Evolutionary conservation across 2,797 vertebrate genomes (phyloP).

Genomic region (Cryptoblepharus egeriae): DNA sequence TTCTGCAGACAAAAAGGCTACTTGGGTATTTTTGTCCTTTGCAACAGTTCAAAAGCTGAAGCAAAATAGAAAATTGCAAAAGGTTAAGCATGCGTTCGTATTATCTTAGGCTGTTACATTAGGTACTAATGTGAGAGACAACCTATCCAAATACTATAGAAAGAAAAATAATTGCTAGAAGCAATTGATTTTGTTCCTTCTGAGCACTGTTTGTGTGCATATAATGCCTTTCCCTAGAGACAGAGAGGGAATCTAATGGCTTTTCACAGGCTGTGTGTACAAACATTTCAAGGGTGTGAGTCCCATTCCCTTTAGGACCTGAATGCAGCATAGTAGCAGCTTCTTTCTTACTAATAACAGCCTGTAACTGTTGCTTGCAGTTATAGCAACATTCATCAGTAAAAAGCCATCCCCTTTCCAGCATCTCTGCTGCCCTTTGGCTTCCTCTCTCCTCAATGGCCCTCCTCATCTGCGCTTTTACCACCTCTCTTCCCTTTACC

Average conservation of each 20-base stretch:
- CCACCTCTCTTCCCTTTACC: too few relatives aligned
- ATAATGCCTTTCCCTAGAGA: background rate
- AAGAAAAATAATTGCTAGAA: background rate
- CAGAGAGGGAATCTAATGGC: background rate
- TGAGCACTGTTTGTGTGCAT: background rate
- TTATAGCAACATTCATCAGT: too few relatives aligned
- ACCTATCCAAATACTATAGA: background rate
- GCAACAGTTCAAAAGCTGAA: slow-evolving; percentile 14
- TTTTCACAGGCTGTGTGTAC: background rate
- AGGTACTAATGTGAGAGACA: background rate
- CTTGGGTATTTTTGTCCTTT: slow-evolving; percentile 13
- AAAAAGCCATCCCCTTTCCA: too few relatives aligned
- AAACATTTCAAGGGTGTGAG: background rate
- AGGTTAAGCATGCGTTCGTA: background rate
- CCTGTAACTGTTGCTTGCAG: too few relatives aligned
- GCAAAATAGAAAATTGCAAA: background rate
- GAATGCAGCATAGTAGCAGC: too few relatives aligned
- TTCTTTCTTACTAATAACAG: too few relatives aligned
- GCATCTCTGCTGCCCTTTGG: too few relatives aligned
- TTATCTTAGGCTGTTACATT: background rate
- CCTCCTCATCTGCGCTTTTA: too few relatives aligned
- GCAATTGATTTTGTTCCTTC: background rate
- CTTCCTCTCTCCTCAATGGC: too few relatives aligned
- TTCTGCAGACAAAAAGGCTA: slow-evolving; percentile 17
- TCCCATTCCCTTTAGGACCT: too few relatives aligned